Conservation (phyloP, 2,888 invertebrate species). For the Apodemia duryi region DNA sequence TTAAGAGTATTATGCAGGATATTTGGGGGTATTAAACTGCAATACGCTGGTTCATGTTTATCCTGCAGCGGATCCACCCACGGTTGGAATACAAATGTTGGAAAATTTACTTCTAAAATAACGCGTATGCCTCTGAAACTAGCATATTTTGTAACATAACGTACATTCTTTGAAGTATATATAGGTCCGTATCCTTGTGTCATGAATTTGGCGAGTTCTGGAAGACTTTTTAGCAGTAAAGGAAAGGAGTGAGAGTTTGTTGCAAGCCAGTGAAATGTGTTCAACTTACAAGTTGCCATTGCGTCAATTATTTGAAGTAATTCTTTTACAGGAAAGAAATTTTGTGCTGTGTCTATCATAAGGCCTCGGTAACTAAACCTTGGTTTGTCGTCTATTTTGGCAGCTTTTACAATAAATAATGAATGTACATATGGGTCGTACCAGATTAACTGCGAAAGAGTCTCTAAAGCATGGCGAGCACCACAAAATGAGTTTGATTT, state of each 20-base stretch:
- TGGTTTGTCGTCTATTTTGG: constrained; percentile 86
- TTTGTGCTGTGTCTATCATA: constrained; percentile 92
- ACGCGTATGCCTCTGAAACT: constrained; percentile 90
- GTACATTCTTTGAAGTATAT: constrained; percentile 83
- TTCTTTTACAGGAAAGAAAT: constrained; percentile 86
- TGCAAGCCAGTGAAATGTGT: constrained; percentile 95
- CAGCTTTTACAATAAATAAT: constrained; percentile 81
- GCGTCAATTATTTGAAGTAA: constrained; percentile 87
- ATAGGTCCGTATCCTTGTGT: constrained; percentile 87
- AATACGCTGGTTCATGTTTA: constrained; percentile 84
- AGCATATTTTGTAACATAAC: constrained; percentile 86
- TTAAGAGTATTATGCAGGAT: constrained; percentile 84
- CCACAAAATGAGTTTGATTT: constrained; percentile 85
- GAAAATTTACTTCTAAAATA: constrained; percentile 91
- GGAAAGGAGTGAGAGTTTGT: constrained; percentile 95
- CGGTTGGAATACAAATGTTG: constrained; percentile 89
- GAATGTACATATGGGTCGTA: constrained; percentile 81
- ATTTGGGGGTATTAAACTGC: constrained; percentile 79
- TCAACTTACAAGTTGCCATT: constrained; percentile 93
- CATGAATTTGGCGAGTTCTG: constrained; percentile 87
- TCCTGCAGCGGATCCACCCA: constrained; percentile 86
- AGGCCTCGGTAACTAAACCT: constrained; percentile 88
- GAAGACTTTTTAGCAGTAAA: constrained; percentile 84
- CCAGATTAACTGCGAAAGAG: constrained; percentile 88
- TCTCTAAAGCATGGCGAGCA: constrained; percentile 86